A percentile compares a stretch with the other conserved stretches of the same genome.
phyloP scores from a whole-genome alignment of 2,888 invertebrate species.

The Andrena bucephala region DNA sequence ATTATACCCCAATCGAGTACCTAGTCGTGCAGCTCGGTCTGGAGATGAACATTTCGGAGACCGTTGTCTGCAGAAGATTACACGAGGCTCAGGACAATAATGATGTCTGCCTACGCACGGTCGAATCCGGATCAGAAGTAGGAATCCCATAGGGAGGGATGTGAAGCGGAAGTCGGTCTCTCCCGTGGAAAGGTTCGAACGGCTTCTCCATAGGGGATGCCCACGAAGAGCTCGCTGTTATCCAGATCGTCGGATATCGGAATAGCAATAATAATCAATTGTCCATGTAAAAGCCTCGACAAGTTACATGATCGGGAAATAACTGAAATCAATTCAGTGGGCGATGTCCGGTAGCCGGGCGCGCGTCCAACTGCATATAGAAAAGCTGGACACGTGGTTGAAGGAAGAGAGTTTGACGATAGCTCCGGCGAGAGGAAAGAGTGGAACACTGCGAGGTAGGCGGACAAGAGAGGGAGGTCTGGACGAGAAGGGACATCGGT shows the following conservation, averaged over 20 bases:
- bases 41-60: background rate
- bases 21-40: constrained; percentile 9
- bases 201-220: constrained; percentile 27
- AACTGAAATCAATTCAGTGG: constrained; percentile 77
- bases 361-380: constrained; percentile 66
- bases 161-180: constrained; percentile 55
- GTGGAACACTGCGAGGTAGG: constrained; percentile 40
- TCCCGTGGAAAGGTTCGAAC: constrained; percentile 50
- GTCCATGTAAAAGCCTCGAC: constrained; percentile 75
- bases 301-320: constrained; percentile 77
- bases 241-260: constrained; percentile 65
- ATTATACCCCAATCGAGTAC: background rate
- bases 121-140: constrained; percentile 56
- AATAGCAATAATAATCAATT: constrained; percentile 78
- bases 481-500: constrained; percentile 62
- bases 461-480: constrained; percentile 41
- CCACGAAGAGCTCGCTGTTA: constrained; percentile 39
- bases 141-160: constrained; percentile 55
- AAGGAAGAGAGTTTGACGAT: constrained; percentile 18
- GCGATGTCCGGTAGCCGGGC: constrained; percentile 59
- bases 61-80: constrained; percentile 42
- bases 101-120: constrained; percentile 59
- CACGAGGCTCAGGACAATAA: constrained; percentile 49
- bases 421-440: constrained; percentile 28
- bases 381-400: constrained; percentile 33